phyloP scores from a whole-genome alignment of 1,140 invertebrate species.

The Drosophila tani region DNA sequence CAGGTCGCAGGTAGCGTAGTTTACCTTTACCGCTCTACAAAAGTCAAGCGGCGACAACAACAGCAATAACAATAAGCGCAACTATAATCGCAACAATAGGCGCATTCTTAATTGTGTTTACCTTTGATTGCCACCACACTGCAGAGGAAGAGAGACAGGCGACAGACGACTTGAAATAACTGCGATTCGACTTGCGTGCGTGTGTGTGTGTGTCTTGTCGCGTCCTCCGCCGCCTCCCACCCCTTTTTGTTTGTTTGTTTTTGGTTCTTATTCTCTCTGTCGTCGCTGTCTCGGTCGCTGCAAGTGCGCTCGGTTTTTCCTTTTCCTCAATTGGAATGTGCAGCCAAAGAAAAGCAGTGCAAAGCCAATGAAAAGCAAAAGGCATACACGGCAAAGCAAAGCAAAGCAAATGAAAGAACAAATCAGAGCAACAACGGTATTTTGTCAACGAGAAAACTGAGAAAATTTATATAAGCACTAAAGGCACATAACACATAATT shows the following conservation, averaged over 20 bases:
- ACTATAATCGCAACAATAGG: conserved; percentile 30
- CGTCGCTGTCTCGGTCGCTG: conserved; percentile 12
- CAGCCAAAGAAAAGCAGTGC: conserved; percentile 24
- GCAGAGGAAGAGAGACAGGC: background rate
- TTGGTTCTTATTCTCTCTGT: conserved; percentile 31
- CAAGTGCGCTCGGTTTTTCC: conserved; percentile 34
- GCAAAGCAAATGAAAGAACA: conserved; percentile 29
- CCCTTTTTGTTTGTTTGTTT: conserved; percentile 42
- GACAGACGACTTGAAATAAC: conserved; percentile 33
- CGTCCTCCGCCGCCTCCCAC: background rate
- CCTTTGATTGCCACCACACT: conserved; percentile 17
- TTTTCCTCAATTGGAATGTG: conserved; percentile 41
- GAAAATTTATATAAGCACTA: conserved; percentile 45
- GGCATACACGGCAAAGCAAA: conserved; percentile 10
- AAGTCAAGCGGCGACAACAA: conserved; percentile 18
- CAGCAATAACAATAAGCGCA: conserved; percentile 8
- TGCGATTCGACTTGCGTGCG: conserved; percentile 25
- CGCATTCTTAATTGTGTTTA: conserved; percentile 41
- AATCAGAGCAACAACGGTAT: conserved; percentile 29
- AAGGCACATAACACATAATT: conserved; percentile 34
- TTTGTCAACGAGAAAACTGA: conserved; percentile 10
- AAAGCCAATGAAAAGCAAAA: conserved; percentile 19
- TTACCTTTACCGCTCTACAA: conserved; percentile 33
- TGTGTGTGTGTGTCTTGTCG: background rate
- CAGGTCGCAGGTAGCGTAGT: conserved; percentile 28